A percentile compares a stretch with the other conserved stretches of the same genome.
These are phyloP conservation scores for Lophius piscatorius DNA, from an alignment of 2,113 vertebrate genomes.

Conservation along the genomic window DNA sequence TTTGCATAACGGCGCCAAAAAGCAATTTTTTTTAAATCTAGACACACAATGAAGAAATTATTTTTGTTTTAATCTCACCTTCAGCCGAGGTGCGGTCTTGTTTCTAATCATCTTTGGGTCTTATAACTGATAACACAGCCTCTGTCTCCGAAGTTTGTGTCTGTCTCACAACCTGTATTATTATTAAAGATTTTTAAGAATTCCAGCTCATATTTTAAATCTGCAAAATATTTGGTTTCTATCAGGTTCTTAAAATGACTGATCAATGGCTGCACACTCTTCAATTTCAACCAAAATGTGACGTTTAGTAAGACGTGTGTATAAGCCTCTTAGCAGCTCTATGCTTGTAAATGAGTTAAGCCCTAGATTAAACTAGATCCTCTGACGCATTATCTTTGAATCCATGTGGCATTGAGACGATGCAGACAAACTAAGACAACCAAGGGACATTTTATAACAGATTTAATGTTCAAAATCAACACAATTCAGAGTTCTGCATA, in stretches of 20 bases:
- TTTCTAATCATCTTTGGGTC: conserved; percentile 36
- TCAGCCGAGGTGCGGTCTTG: not conserved
- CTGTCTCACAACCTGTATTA: conserved; percentile 20
- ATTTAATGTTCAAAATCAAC: conserved; percentile 67
- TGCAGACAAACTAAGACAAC: conserved; percentile 31
- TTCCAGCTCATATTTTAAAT: conserved; percentile 16
- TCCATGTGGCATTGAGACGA: conserved; percentile 40
- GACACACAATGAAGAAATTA: conserved; percentile 32
- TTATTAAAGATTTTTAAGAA: conserved; percentile 51
- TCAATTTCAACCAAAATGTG: conserved; percentile 28
- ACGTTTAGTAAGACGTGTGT: conserved; percentile 47
- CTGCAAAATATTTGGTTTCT: not conserved
- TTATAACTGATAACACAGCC: conserved; percentile 25
- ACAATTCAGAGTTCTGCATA: conserved; percentile 34
- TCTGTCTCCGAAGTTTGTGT: not conserved
- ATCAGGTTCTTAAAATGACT: conserved; percentile 17
- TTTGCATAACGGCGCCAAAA: conserved; percentile 19
- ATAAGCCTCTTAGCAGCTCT: conserved; percentile 59
- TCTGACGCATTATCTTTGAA: conserved; percentile 41
- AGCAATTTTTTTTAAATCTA: conserved; percentile 31
- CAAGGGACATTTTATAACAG: conserved; percentile 21
- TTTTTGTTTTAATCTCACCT: conserved; percentile 42
- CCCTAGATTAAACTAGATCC: conserved; percentile 51
- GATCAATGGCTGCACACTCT: conserved; percentile 11
- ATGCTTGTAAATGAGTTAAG: conserved; percentile 53